Evolutionary conservation across 1,140 invertebrate genomes (phyloP), one percentile per base, ranked within the genome.

Genomic region (Solenopsis fugax): DNA sequence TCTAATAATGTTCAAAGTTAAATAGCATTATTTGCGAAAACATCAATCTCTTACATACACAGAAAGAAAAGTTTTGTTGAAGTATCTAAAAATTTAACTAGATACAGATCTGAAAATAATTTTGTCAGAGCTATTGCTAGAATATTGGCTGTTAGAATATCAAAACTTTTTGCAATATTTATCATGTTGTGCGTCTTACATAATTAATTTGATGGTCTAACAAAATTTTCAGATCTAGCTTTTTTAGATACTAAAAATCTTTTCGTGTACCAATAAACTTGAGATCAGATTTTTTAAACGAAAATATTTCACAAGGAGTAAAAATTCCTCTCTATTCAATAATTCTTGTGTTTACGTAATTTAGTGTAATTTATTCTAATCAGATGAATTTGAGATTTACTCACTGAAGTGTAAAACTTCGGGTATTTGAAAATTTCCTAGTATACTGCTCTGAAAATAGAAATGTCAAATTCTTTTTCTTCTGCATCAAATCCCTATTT

Each of bases 341-440:
- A 58, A 16, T 21, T 56, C 12, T 18, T 50, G n/a, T 41, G n/a
- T 29, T 48, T 64, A 48, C 24, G 4, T 18, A 13, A 54, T 62
- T 48, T 5, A 34, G 10, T 13, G 21, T 9, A 29, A 16, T 16
- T 29, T 37, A 45, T 13, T 29, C 10, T 24, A 71, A 80, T 48
- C 34, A 29, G 29, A 80, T 48, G 21, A 29, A 13, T 45, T 54
- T n/a, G 34, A 18, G 16, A 72, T 58, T 71, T 56, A 54, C 1
- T 41, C 37, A 18, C 21, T 13, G 48, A 21, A 69, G 45, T 13
- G 13, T 58, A 13, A 4, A 37, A 1, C 10, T 24, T 13, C 37
- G 9, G 64, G 10, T 48, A n/a, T 9, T 81, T 71, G 50, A 45
- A 29, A 81, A 72, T 81, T 81, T 71, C 16, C 50, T 16, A 9